Conservation (phyloP, 35 echinoderm and acorn worm genomes). For the Acanthaster planci region DNA sequence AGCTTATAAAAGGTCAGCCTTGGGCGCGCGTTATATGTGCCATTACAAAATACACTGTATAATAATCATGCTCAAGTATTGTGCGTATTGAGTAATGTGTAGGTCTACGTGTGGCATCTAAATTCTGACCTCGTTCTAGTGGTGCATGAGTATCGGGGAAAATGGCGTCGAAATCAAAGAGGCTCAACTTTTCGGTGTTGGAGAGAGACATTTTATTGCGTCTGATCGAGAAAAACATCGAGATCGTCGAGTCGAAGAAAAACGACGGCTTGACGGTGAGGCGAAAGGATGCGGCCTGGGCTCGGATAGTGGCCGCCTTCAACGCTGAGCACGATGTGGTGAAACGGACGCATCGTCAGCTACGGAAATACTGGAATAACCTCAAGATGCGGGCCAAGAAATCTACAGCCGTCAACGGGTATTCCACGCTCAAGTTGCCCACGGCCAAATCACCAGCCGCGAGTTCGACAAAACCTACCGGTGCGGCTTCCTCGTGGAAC, state of each 20-base stretch:
- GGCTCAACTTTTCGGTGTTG: not conserved
- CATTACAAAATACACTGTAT: not conserved
- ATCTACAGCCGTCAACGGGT: not conserved
- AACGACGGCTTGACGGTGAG: slow-evolving; percentile 1
- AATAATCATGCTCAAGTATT: not conserved
- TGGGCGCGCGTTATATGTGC: not conserved
- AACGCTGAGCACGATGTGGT: slow-evolving; percentile 1
- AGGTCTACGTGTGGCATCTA: not conserved
- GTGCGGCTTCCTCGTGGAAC: too few species aligned
- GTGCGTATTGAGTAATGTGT: not conserved
- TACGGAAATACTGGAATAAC: slow-evolving; percentile 16
- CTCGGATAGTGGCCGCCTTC: not conserved
- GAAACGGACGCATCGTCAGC: not conserved
- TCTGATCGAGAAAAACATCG: not conserved
- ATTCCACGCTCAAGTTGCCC: too few species aligned
- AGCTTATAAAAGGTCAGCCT: slow-evolving; percentile 21
- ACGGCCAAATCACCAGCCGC: too few species aligned
- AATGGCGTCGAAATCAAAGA: not conserved
- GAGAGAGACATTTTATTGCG: not conserved
- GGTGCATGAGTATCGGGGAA: too few species aligned
- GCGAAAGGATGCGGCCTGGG: not conserved
- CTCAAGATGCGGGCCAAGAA: slow-evolving; percentile 18
- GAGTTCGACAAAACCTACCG: too few species aligned
- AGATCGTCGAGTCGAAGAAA: slow-evolving; percentile 14
- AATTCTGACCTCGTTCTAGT: not conserved